phyloP scores from a whole-genome alignment of 2,113 vertebrate species.

The Cyanistes caeruleus region DNA sequence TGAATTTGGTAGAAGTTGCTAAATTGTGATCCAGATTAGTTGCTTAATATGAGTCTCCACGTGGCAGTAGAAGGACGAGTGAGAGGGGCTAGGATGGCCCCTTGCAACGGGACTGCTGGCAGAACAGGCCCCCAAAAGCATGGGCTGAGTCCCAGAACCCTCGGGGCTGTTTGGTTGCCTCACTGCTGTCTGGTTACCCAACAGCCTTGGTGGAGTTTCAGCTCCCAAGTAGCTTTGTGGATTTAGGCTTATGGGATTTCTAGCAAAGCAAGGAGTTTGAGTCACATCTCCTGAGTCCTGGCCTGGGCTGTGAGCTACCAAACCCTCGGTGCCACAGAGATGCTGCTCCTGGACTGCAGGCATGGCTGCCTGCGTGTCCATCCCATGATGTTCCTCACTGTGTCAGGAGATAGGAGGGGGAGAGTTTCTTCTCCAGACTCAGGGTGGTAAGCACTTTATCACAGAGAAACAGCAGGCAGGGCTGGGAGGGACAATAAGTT shows the following conservation, averaged over 20 bases:
- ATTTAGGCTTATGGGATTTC: not conserved
- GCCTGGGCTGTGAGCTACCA: not conserved
- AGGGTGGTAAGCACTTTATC: not conserved
- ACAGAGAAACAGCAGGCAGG: not conserved
- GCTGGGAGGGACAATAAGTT: not conserved
- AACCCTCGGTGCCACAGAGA: not conserved
- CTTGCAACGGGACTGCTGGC: not conserved
- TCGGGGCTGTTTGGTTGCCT: not conserved
- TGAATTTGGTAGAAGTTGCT: not conserved
- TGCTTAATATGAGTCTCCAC: not conserved
- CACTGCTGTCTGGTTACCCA: not conserved
- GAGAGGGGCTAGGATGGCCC: not conserved
- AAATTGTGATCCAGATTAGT: not conserved
- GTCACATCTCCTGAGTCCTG: not conserved
- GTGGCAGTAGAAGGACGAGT: not conserved
- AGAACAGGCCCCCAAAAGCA: fast-evolving
- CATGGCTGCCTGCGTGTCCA: not conserved
- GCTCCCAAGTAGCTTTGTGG: not conserved
- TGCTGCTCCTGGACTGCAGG: not conserved
- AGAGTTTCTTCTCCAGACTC: not conserved
- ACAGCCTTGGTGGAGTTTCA: not conserved
- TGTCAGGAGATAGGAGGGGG: not conserved
- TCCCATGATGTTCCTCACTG: not conserved
- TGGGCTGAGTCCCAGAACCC: not conserved
- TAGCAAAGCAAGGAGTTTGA: not conserved